A percentile compares a stretch with the other conserved stretches of the same genome.
These are phyloP conservation scores for Ceratothoa steindachneri DNA, from an alignment of 2,888 invertebrate genomes.

Conservation along the genomic window DNA sequence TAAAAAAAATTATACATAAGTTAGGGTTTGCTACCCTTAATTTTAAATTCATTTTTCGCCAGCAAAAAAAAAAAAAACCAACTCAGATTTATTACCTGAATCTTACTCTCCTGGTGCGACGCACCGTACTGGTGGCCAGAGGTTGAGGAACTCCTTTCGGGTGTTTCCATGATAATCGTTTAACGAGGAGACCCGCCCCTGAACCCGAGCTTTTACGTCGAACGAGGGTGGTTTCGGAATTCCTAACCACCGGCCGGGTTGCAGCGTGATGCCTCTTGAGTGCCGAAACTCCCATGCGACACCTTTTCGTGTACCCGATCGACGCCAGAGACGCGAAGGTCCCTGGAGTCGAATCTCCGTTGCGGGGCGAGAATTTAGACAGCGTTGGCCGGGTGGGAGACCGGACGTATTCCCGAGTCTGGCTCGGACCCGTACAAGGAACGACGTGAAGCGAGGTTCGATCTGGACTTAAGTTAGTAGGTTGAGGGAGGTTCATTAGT, in stretches of 20 bases:
- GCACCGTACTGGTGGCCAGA: not conserved
- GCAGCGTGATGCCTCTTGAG: not conserved
- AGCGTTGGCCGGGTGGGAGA: not conserved
- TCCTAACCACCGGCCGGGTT: not conserved
- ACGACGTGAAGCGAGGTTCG: not conserved
- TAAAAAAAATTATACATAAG: too few species aligned
- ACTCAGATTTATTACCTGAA: conserved; percentile 2
- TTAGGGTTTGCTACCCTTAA: too few species aligned
- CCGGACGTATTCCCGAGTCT: not conserved
- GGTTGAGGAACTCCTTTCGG: not conserved
- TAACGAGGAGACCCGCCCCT: not conserved
- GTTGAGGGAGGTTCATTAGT: not conserved
- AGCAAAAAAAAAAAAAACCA: too few species aligned
- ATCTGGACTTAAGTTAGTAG: not conserved
- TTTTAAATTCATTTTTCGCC: too few species aligned
- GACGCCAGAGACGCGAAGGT: not conserved
- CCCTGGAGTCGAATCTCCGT: not conserved
- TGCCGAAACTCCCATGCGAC: not conserved
- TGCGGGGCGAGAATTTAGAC: not conserved
- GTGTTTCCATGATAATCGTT: not conserved
- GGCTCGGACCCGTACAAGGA: not conserved
- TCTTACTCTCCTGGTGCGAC: not conserved
- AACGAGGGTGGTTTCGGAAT: not conserved
- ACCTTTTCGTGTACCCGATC: not conserved
- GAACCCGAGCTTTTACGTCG: not conserved